These are phyloP conservation scores for Danaus chrysippus DNA, from an alignment of 2,888 invertebrate species.

Conservation along the genomic window DNA sequence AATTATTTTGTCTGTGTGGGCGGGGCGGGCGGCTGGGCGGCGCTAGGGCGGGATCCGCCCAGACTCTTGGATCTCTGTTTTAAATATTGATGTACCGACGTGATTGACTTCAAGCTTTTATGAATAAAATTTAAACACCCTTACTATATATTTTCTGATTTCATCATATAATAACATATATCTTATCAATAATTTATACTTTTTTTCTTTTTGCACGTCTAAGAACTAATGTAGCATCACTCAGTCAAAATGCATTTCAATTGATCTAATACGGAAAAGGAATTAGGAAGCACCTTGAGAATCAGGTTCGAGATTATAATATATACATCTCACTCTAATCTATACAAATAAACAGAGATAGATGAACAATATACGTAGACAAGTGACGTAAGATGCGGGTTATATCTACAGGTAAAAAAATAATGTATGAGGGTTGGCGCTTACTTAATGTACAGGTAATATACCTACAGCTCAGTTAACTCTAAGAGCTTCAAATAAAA, in stretches of 20 bases:
- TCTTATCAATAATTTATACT: not conserved
- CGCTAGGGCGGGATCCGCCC: slow-evolving; percentile 66
- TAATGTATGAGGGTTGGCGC: slow-evolving; percentile 57
- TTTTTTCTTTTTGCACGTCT: not conserved
- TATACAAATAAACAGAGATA: slow-evolving; percentile 25
- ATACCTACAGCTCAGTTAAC: slow-evolving; percentile 33
- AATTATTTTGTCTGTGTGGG: slow-evolving; percentile 62
- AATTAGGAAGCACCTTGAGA: slow-evolving; percentile 43
- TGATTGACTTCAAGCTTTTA: slow-evolving; percentile 2
- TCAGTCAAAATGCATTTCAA: not conserved
- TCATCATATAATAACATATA: not conserved
- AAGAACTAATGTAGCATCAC: not conserved
- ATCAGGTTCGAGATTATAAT: slow-evolving; percentile 52
- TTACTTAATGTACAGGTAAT: slow-evolving; percentile 35
- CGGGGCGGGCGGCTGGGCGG: slow-evolving; percentile 53
- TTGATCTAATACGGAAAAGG: not conserved
- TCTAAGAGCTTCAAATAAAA: not conserved
- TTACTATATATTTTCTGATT: too few species aligned
- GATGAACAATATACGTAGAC: slow-evolving; percentile 29
- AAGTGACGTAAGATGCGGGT: slow-evolving; percentile 58
- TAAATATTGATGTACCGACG: slow-evolving; percentile 22
- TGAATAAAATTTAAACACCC: not conserved
- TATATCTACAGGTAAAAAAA: slow-evolving; percentile 55
- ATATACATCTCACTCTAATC: slow-evolving; percentile 22
- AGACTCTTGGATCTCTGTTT: slow-evolving; percentile 37